Evolutionary conservation across 2,797 vertebrate species (phyloP).

Genomic region (Thaleichthys pacificus): DNA sequence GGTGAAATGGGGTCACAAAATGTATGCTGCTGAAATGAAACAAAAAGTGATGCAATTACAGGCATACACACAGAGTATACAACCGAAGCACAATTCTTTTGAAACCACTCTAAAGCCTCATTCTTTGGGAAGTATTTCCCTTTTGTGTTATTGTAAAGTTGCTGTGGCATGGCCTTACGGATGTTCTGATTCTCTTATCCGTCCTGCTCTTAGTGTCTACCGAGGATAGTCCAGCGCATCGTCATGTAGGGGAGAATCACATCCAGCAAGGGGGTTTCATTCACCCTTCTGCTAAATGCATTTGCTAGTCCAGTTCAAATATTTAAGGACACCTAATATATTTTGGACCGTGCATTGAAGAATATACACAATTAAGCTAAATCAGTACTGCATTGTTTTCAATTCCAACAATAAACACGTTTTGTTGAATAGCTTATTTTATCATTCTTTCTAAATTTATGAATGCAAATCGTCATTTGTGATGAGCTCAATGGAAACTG

Average conservation of each 20-base stretch:
- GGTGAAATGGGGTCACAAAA: not conserved
- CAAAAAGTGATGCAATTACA: not conserved
- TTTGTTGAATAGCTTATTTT: not conserved
- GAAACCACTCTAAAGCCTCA: constrained; percentile 12
- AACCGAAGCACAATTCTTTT: constrained; percentile 11
- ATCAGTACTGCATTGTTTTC: not conserved
- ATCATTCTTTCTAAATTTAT: not conserved
- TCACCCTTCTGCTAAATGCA: not conserved
- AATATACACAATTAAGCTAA: not conserved
- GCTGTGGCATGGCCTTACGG: not conserved
- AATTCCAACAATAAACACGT: not conserved
- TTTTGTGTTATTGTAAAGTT: not conserved
- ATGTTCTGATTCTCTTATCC: constrained; percentile 14
- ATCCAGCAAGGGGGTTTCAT: not conserved
- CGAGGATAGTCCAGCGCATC: not conserved
- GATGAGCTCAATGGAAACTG: not conserved
- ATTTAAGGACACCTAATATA: not conserved
- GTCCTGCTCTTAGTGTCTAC: constrained; percentile 30
- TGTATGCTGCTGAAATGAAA: constrained; percentile 36
- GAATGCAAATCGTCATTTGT: too few species aligned
- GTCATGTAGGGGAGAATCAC: not conserved
- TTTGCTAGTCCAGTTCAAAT: not conserved
- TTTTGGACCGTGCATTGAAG: constrained; percentile 2
- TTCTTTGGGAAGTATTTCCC: not conserved
- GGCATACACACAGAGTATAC: constrained; percentile 6